Evolutionary conservation across 2,113 vertebrate genomes (phyloP), one percentile per base, ranked within the genome.

Genomic region (Oxygymnocypris stewartii): DNA sequence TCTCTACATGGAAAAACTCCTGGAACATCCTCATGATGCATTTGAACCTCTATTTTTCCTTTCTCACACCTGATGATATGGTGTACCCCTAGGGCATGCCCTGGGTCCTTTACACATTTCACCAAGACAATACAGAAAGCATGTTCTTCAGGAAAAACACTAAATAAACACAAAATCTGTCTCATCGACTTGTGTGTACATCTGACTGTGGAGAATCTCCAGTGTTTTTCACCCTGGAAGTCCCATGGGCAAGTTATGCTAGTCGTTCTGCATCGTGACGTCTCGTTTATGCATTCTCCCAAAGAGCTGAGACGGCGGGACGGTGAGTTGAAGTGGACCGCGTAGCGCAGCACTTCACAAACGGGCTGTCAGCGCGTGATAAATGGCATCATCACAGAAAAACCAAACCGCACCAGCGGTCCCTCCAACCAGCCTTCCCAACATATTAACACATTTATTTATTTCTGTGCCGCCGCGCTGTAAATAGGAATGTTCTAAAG

Each of bases 371-470:
- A 91, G 61, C 73, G 28, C 20, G 79, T 91, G 90, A 91, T 91
- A 85, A 90, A 91, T 91, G 87, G 79, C 86, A 91, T 89, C 90
- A 91, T 91, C 88, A 89, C 86, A 23, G 81, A 85, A 63, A 88
- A 89, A 88, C 87, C 88, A 89, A 88, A 88, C 84, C 84, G 90
- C 86, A 77, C 84, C 89, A 84, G 87, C 84, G 54, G 81, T 83
- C 89, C 65, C 57, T 44, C 82, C 44, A 54, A 82, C 86, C 82
- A 85, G 69, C 88, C 87, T 87, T 89, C 87, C 88, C 85, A 76
- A 73, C 86, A 88, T 87, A 89, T 91, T 87, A 91, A 91, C 89
- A 89, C 87, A 82, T 88, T 88, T 88, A 88, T 90, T 91, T 90
- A 88, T 90, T 91, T 88, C 87, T 88, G 84, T 82, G 65, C 88